Percentiles rank a stretch among this genome's conserved stretches.
Evolutionary conservation across 2,113 vertebrate genomes (phyloP).

Genomic region (Mystacornis crossleyi): DNA sequence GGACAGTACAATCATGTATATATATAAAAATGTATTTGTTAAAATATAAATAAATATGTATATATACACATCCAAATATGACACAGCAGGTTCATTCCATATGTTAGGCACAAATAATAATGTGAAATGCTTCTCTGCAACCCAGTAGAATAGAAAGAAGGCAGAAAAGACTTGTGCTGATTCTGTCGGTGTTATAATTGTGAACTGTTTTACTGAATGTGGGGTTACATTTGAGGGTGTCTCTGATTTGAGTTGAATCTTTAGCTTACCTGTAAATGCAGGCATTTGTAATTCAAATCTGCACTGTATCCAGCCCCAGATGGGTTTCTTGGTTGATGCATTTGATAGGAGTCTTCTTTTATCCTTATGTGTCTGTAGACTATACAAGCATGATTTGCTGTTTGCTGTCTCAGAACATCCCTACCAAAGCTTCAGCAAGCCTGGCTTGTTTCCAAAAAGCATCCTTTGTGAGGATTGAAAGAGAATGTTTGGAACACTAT

Average conservation of each 20-base stretch:
- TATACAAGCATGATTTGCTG: not conserved
- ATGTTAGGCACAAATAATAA: not conserved
- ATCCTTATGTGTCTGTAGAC: not conserved
- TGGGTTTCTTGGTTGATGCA: not conserved
- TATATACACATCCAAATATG: not conserved
- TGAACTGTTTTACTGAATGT: not conserved
- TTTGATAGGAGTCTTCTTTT: not conserved
- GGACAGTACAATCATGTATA: rapidly evolving
- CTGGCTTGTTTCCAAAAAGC: not conserved
- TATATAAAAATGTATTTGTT: no score
- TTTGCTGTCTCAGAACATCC: not conserved
- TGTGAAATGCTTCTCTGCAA: not conserved
- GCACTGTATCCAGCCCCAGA: not conserved
- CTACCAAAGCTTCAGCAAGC: not conserved
- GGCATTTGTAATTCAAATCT: not conserved
- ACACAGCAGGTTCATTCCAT: not conserved
- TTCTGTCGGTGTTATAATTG: not conserved
- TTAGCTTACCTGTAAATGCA: not conserved
- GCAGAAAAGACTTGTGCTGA: not conserved
- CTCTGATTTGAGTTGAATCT: not conserved
- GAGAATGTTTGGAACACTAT: not conserved
- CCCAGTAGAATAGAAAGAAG: not conserved
- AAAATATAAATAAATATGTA: no score
- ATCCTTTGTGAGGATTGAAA: not conserved
- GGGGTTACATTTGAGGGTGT: not conserved